Evolutionary conservation across 2,113 vertebrate genomes (phyloP).

Genomic region (Phycodurus eques): DNA sequence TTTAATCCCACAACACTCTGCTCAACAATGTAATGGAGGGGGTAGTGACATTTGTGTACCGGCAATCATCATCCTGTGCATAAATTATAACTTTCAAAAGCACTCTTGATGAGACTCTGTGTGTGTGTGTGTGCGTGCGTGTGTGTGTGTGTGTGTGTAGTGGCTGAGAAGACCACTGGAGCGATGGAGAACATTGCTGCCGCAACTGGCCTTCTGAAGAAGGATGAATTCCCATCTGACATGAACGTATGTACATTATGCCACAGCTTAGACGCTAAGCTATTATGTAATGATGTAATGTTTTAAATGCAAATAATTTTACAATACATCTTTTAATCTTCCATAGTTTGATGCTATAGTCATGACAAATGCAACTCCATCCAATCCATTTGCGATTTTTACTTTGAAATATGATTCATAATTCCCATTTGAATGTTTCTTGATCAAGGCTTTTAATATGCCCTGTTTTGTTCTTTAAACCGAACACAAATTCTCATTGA

Average conservation of each 20-base stretch:
- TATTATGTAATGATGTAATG: too few species aligned
- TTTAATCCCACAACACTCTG: neutral
- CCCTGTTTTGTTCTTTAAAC: neutral
- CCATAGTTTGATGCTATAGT: neutral
- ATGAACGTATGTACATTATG: slow-evolving; percentile 81
- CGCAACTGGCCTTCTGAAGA: slow-evolving; percentile 92
- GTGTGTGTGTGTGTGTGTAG: slow-evolving; percentile 64
- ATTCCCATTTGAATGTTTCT: neutral
- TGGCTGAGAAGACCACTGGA: slow-evolving; percentile 96
- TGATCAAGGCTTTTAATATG: neutral
- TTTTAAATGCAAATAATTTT: neutral
- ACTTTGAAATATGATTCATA: neutral
- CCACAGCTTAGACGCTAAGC: neutral
- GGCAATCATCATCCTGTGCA: neutral
- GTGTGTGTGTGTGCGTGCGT: neutral
- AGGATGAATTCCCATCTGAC: slow-evolving; percentile 91
- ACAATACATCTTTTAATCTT: neutral
- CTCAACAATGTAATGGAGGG: neutral
- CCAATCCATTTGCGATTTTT: neutral
- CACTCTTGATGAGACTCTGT: neutral
- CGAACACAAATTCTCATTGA: neutral
- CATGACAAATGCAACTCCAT: neutral
- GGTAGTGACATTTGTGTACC: neutral
- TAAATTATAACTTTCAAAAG: neutral
- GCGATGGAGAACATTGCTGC: slow-evolving; percentile 92